A percentile compares a stretch with the other conserved stretches of the same genome.
These are phyloP conservation scores for Sylvilagus floridanus DNA, from an alignment of 2,797 vertebrate species.

Conservation along the genomic window DNA sequence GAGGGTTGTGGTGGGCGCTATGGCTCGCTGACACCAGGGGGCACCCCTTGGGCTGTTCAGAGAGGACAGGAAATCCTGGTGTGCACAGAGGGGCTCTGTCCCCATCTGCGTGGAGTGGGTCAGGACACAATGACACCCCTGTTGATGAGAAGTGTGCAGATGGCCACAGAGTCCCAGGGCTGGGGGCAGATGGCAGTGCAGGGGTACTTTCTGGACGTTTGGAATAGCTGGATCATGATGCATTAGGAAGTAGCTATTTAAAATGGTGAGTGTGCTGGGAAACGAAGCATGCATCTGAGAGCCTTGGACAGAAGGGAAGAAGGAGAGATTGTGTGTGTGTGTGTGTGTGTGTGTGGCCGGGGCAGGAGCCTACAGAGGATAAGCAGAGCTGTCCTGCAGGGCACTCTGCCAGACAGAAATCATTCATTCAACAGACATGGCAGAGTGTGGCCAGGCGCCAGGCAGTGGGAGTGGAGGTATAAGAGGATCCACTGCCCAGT, in stretches of 20 bases:
- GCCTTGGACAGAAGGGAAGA: background rate
- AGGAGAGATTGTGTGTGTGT: background rate
- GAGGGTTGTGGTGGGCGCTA: background rate
- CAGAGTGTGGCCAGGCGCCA: background rate
- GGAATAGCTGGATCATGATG: background rate
- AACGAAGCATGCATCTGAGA: background rate
- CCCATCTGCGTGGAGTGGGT: conserved; percentile 15
- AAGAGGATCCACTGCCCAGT: background rate
- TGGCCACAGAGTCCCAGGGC: conserved; percentile 40
- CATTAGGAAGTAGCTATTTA: background rate
- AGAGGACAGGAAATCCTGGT: conserved; percentile 71
- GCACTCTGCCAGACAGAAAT: background rate
- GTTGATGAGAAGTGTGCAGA: conserved; percentile 57
- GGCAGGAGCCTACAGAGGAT: background rate
- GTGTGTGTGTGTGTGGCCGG: too few relatives aligned
- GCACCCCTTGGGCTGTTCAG: background rate
- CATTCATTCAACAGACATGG: background rate
- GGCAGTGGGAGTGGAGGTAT: background rate
- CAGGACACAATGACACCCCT: conserved; percentile 67
- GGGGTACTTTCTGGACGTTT: background rate
- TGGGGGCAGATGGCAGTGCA: background rate
- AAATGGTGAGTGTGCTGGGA: background rate
- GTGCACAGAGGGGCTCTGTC: conserved; percentile 74
- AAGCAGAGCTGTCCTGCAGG: background rate
- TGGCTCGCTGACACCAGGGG: background rate